Conservation (phyloP, 2,888 invertebrate species). For the Isotomurus palustris region DNA sequence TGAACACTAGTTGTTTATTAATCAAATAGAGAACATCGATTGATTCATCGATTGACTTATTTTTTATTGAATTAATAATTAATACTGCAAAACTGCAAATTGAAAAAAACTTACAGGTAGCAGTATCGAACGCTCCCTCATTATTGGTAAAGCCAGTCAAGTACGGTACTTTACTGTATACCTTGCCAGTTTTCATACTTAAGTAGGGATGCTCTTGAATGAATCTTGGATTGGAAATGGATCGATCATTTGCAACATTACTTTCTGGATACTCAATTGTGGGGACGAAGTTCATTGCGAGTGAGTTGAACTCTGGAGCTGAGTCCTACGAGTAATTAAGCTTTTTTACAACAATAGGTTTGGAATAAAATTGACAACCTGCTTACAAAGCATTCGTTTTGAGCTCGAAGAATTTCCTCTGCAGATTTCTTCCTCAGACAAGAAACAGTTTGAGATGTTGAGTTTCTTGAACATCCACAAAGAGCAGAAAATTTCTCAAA, state of each 20-base stretch:
- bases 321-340: too few relatives aligned
- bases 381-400: neutral
- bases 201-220: constrained; percentile 61
- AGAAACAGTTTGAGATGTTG: constrained; percentile 11
- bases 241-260: too few relatives aligned
- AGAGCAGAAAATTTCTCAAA: constrained; percentile 18
- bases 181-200: constrained; percentile 58
- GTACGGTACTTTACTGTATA: constrained; percentile 61
- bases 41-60: too few relatives aligned
- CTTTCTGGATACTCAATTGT: constrained; percentile 12
- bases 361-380: too few relatives aligned
- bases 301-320: constrained; percentile 17
- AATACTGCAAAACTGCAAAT: too few relatives aligned
- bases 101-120: too few relatives aligned
- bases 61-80: too few relatives aligned
- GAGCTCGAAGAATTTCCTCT: constrained; percentile 20
- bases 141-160: constrained; percentile 65
- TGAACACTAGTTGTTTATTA: too few relatives aligned
- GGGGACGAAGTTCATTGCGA: constrained; percentile 22
- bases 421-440: constrained; percentile 22
- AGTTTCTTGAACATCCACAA: constrained; percentile 12
- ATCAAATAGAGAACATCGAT: too few relatives aligned
- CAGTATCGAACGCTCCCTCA: constrained; percentile 54
- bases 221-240: constrained; percentile 56
- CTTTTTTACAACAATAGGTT: too few relatives aligned